Conservation (phyloP, 2,797 vertebrate genomes). For the Coluber constrictor region DNA sequence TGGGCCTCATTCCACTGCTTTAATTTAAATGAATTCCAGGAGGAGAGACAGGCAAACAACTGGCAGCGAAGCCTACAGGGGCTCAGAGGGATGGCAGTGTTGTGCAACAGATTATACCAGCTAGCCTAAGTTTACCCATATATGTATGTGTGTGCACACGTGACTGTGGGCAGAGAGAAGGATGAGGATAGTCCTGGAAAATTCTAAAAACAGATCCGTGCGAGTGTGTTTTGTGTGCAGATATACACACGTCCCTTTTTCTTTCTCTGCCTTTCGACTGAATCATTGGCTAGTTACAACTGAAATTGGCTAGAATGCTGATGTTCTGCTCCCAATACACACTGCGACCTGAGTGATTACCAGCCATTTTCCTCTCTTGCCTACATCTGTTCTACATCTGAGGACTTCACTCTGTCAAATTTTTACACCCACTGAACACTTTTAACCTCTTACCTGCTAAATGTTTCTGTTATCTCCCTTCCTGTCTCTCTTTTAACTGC, state of each 20-base stretch:
- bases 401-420: conserved; percentile 76
- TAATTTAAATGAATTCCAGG: conserved; percentile 99
- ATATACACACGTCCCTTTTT: neutral
- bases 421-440: conserved; percentile 76
- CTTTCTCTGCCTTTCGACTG: neutral
- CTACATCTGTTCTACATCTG: conserved; percentile 81
- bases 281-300: conserved; percentile 64
- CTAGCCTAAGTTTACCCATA: conserved; percentile 58
- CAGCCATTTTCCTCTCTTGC: conserved; percentile 72
- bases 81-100: conserved; percentile 85
- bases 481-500: conserved; percentile 62
- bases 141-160: neutral
- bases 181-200: conserved; percentile 71
- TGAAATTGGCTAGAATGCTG: conserved; percentile 70
- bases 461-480: conserved; percentile 65
- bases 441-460: conserved; percentile 82
- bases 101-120: conserved; percentile 76
- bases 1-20: conserved; percentile 98
- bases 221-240: neutral
- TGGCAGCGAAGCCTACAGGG: conserved; percentile 96
- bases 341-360: conserved; percentile 70
- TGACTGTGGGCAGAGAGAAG: conserved; percentile 44
- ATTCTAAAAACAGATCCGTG: conserved; percentile 65
- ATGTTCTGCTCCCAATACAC: conserved; percentile 72
- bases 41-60: conserved; percentile 98